Evolutionary conservation across 2,797 vertebrate species (phyloP).

Genomic region (Capromys pilorides): DNA sequence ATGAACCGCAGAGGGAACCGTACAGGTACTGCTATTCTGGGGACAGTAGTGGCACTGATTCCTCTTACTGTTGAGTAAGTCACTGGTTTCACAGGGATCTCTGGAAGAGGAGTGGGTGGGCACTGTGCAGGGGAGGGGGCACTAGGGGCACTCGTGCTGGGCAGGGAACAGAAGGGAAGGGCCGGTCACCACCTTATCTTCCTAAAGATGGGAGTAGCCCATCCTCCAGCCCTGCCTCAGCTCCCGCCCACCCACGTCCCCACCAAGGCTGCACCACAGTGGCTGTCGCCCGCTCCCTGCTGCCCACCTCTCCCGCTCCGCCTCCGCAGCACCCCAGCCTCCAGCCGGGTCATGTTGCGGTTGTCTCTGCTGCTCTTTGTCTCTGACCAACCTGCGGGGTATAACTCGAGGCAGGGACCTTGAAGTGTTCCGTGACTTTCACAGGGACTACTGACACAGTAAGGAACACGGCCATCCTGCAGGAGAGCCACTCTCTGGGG

Average conservation of each 20-base stretch:
- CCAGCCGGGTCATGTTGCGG: accelerated
- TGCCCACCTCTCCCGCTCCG: neutral
- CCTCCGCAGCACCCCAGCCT: accelerated
- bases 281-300: neutral
- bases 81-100: neutral
- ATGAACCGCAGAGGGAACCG: no score
- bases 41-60: neutral
- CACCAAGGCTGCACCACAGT: neutral
- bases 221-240: neutral
- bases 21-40: neutral
- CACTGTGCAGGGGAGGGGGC: neutral
- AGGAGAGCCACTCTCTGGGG: neutral
- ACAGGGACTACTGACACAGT: neutral
- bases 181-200: neutral
- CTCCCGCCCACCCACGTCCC: neutral
- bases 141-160: neutral
- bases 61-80: no score
- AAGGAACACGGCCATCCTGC: accelerated
- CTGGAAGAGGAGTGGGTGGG: neutral
- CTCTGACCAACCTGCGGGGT: no score
- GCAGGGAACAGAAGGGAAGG: accelerated
- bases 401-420: neutral
- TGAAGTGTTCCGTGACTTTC: neutral
- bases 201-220: no score
- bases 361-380: neutral